Evolutionary conservation across 2,113 vertebrate genomes (phyloP), one percentile per base, ranked within the genome.

Genomic region (Tylochromis polylepis): DNA sequence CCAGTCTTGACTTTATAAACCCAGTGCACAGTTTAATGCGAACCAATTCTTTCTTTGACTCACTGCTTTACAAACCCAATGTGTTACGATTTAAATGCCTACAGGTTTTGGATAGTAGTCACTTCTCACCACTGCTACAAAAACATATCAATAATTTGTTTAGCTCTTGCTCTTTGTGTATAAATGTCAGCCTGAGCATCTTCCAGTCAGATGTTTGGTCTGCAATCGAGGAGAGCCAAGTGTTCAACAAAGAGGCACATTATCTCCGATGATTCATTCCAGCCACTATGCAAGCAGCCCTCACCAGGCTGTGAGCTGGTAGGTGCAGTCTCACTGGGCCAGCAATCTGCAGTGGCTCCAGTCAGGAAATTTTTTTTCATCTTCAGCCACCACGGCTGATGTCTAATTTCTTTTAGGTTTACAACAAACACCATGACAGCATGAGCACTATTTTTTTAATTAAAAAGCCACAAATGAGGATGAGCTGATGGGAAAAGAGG

Each of bases 181-280:
- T 87, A 65, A 94, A 91, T 87, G 81, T 93, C 86, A 81, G 72
- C 49, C 72, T 65, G 15, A 84, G 57, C 80, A 83, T 92, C 89
- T 89, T 79, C 75, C 85, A 88, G 84, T 91, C 86, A 92, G 88
- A 91, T 95, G 89, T 95, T 93, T 94, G 88, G 91, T 93, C 93
- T 90, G 83, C 85, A 72, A 31, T 43, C 15, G 11, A 18, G 78
- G 43, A 2, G 53, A 88, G 95, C 93, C 93, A 95, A 93, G 87
- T 91, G 31, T 92, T 91, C 67, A 93, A 94, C 91, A 94, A 92
- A 93, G 92, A 91, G 84, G 70, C 91, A 80, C 91, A 93, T 95
- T 92, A 93, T 93, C 60, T 56, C 46, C 41, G 80, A 92, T 94
- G 91, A 95, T 92, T 94, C 87, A 88, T 93, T 89, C 82, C 85